phyloP scores from a whole-genome alignment of 2,113 vertebrate species.

The Xenopus tropicalis region UCB_Xtro_10.0 CM004448.2:26573001-26573500 shows the following conservation, averaged over 20 bases:
- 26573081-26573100: slow-evolving; percentile 2
- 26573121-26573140: neutral
- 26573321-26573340: too few relatives aligned
- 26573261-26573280: too few relatives aligned
- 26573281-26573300: too few relatives aligned
- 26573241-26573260: neutral
- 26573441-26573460: too few relatives aligned
- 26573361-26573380: too few relatives aligned
- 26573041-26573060: slow-evolving; percentile 4
- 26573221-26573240: neutral
- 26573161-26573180: slow-evolving; percentile 1
- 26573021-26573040: neutral
- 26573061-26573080: slow-evolving; percentile 1
- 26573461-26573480: too few relatives aligned
- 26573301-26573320: too few relatives aligned
- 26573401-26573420: too few relatives aligned
- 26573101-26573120: slow-evolving; percentile 5
- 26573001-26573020: neutral
- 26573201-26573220: neutral
- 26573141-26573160: neutral
- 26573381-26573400: too few relatives aligned
- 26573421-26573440: too few relatives aligned
- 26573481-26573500: too few relatives aligned
- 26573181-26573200: neutral
- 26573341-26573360: too few relatives aligned